Base-by-base conservation (phyloP, 2,113 vertebrate genomes). In the Amia ocellicauda region DNA sequence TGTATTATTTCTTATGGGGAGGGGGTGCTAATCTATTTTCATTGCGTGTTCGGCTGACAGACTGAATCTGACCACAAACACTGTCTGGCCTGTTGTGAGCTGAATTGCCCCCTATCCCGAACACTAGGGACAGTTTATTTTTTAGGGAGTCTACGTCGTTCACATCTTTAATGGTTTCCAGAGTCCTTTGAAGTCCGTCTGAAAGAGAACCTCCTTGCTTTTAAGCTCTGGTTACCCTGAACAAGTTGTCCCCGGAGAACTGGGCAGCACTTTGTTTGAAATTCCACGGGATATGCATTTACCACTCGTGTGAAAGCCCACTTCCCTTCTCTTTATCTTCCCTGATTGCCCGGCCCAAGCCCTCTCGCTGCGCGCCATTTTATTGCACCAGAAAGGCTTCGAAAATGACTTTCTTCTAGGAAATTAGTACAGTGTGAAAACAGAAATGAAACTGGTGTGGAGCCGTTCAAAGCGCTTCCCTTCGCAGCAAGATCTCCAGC, bases 231-330 rank as follows among this genome's bases (percentile, higher is more conserved):
- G 57, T 54, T 43, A 42, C 57, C 16, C 29, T 17, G 31, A 11
- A 23, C 28, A 19, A 28, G 22, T 17, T 1, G 29, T 53, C 64
- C 56, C 64, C 3, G 4, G 64, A 54, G 64, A 26, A 22, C 36
- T 53, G 36, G 16, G 23, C 56, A n/a, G 64, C 17, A 41, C 64
- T 60, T 40, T 58, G 64, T 66, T 60, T 40, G 47, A 66, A 47
- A 66, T 66, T 66, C 64, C 53, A 59, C 23, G 56, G 64, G 64
- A 66, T 59, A 59, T 66, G 47, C 56, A 23, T 24, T 60, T 29
- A 52, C 64, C 49, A 19, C 14, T 49, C 16, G 31, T 50, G 27
- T 20, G 28, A 64, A 10, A 31, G 20, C 31, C 4, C 19, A 20
- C 19, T 24, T 43, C 8, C 2, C 62, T 14, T 20, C 27, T 28